These are phyloP conservation scores for Hoplodrina ambigua DNA, from an alignment of 2,888 invertebrate genomes.

Conservation along the genomic window DNA sequence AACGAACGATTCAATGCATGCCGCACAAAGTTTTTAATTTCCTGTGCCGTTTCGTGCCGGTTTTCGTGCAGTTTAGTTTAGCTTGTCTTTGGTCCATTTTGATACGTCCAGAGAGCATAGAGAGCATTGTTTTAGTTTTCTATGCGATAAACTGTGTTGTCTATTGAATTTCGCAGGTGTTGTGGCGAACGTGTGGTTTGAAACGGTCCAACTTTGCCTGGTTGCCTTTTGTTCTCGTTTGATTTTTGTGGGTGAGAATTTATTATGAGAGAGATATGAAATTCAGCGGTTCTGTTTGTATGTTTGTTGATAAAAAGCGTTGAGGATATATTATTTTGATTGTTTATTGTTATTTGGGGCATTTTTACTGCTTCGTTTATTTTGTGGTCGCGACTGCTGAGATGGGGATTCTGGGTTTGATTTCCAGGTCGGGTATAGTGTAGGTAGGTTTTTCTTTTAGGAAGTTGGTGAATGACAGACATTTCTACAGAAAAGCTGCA, in stretches of 20 bases:
- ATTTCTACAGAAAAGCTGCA: no score
- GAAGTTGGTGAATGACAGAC: no score
- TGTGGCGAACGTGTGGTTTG: slow-evolving; percentile 15
- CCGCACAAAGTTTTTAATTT: slow-evolving; percentile 62
- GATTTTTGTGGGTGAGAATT: slow-evolving; percentile 20
- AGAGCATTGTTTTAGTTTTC: slow-evolving; percentile 57
- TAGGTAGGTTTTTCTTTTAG: no score
- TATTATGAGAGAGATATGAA: slow-evolving; percentile 29
- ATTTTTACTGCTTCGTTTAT: no score
- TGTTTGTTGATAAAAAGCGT: not conserved
- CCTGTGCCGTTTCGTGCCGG: slow-evolving; percentile 47
- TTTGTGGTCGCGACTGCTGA: no score
- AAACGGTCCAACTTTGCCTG: slow-evolving; percentile 9
- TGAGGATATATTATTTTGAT: no score
- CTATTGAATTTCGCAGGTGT: slow-evolving; percentile 48
- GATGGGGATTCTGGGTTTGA: no score
- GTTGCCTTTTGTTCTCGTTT: slow-evolving; percentile 8
- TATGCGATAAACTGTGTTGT: slow-evolving; percentile 51
- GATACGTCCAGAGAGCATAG: slow-evolving; percentile 46
- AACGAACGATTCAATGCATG: slow-evolving; percentile 46
- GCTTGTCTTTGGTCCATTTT: slow-evolving; percentile 60
- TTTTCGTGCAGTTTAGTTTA: slow-evolving; percentile 42
- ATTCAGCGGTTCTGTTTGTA: not conserved
- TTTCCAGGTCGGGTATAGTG: no score
- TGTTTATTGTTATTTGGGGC: no score